A percentile compares a stretch with the other conserved stretches of the same genome.
phyloP scores from a whole-genome alignment of 1,140 invertebrate species.

The Sipha flava region DNA sequence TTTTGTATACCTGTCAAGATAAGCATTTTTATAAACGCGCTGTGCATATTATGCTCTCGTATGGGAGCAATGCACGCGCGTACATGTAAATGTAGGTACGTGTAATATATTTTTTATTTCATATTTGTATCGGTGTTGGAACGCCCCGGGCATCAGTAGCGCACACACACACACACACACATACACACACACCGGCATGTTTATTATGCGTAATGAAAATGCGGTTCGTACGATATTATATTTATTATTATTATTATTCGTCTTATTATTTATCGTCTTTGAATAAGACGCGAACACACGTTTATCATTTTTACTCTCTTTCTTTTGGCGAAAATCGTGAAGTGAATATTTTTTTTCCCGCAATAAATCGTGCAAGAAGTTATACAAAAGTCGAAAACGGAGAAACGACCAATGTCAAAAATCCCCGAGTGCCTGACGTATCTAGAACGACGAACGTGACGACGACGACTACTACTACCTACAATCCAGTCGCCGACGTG shows the following conservation, averaged over 20 bases:
- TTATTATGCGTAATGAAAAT: slow-evolving; percentile 29
- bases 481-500: neutral
- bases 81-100: neutral
- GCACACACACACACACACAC: neutral
- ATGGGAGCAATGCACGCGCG: no score
- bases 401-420: neutral
- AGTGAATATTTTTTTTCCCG: neutral
- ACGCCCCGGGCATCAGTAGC: slow-evolving; percentile 20
- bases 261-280: slow-evolving; percentile 28
- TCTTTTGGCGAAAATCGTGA: slow-evolving; percentile 18
- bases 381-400: neutral
- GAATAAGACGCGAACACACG: neutral
- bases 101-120: slow-evolving; percentile 1
- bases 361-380: slow-evolving; percentile 8
- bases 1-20: slow-evolving; percentile 26
- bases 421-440: neutral
- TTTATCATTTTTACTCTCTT: slow-evolving; percentile 12
- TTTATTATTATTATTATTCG: neutral
- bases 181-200: neutral
- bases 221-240: neutral
- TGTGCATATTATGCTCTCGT: no score
- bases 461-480: neutral
- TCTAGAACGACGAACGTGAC: slow-evolving; percentile 15
- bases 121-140: neutral
- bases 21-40: neutral